Conservation (phyloP, 2,113 vertebrate genomes). For the Heliornis fulica region DNA sequence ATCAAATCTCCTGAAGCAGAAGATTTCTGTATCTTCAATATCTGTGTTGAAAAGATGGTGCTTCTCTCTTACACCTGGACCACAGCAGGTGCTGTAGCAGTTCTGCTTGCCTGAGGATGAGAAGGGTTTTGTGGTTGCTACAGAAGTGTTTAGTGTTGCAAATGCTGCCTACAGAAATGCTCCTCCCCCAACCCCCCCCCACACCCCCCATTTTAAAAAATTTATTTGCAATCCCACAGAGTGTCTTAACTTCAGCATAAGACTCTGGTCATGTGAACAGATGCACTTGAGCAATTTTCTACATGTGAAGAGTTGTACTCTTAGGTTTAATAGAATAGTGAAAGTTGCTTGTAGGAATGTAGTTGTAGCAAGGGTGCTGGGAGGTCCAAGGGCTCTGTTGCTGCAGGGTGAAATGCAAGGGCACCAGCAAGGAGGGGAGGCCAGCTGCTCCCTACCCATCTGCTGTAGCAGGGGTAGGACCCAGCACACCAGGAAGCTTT, state of each 20-base stretch:
- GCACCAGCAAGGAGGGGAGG: fast-evolving
- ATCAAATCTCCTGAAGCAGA: neutral
- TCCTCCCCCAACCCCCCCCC: no score
- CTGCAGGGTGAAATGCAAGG: neutral
- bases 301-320: neutral
- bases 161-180: no score
- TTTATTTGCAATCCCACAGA: neutral
- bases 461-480: neutral
- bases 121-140: neutral
- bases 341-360: neutral
- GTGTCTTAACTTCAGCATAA: neutral
- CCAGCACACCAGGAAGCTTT: neutral
- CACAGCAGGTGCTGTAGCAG: neutral
- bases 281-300: neutral
- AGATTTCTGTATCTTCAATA: neutral
- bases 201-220: no score
- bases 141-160: neutral
- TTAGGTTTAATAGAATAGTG: neutral
- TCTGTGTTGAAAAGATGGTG: neutral
- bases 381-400: neutral
- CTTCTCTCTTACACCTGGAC: neutral
- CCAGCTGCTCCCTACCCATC: neutral
- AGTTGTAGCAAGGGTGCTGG: neutral
- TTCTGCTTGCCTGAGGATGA: neutral
- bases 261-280: neutral